Conservation (phyloP, 2,888 invertebrate genomes). For the Vandiemenella viatica region DNA sequence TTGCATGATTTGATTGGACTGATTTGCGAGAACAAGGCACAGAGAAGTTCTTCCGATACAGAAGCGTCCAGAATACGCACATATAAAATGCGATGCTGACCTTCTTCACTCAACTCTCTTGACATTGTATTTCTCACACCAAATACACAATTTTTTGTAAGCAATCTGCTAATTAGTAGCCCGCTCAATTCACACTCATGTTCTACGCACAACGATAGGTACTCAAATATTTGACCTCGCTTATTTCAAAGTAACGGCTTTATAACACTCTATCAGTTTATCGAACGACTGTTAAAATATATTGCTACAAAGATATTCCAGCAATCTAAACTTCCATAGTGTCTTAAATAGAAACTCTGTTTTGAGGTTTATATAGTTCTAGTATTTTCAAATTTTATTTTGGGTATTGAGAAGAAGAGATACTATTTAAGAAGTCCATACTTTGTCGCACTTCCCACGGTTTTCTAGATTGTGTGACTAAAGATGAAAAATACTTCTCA, state of each 20-base stretch:
- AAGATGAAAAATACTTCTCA: too few relatives aligned
- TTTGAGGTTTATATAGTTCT: too few relatives aligned
- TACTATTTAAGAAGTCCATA: too few relatives aligned
- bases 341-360: too few relatives aligned
- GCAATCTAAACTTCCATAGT: too few relatives aligned
- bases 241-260: not conserved
- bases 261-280: too few relatives aligned
- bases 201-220: conserved; percentile 15
- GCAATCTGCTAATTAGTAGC: conserved; percentile 12
- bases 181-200: conserved; percentile 16
- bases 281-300: too few relatives aligned
- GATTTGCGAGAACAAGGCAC: conserved; percentile 92
- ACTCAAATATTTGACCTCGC: conserved; percentile 10
- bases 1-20: conserved; percentile 97
- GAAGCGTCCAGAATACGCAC: conserved; percentile 92
- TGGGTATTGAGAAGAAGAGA: too few relatives aligned
- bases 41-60: conserved; percentile 87
- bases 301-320: too few relatives aligned
- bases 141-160: conserved; percentile 12
- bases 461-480: too few relatives aligned
- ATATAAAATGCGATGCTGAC: conserved; percentile 89
- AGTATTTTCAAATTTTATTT: too few relatives aligned
- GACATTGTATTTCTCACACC: conserved; percentile 11
- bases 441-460: too few relatives aligned
- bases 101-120: conserved; percentile 67